Percentiles rank a stretch among this genome's conserved stretches.
phyloP scores from a whole-genome alignment of 2,888 invertebrate genomes.

The Cantharis lateralis region DNA sequence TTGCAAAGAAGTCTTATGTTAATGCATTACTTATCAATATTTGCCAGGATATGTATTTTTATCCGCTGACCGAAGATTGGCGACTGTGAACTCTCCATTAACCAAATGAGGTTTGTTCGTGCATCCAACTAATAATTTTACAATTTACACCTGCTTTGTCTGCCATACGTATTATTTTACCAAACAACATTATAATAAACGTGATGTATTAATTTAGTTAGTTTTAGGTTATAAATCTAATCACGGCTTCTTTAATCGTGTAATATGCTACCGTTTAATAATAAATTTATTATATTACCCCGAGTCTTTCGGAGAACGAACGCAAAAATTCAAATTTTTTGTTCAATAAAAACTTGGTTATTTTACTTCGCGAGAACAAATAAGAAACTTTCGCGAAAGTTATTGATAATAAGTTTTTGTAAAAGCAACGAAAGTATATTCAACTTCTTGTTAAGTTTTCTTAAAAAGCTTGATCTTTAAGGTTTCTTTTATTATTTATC shows the following conservation, averaged over 20 bases:
- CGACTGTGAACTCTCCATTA: conserved; percentile 16
- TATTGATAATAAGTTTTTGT: not conserved
- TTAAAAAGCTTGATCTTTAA: not conserved
- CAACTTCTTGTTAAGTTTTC: not conserved
- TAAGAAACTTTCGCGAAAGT: not conserved
- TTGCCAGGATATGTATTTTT: conserved; percentile 30
- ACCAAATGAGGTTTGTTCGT: conserved; percentile 21
- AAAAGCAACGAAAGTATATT: not conserved
- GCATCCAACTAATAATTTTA: conserved; percentile 20
- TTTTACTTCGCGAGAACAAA: not conserved
- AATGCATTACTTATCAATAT: conserved; percentile 28
- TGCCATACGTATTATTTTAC: not conserved
- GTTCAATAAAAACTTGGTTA: not conserved
- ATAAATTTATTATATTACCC: not conserved
- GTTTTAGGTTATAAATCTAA: conserved; percentile 4
- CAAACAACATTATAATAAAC: not conserved
- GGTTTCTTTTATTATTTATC: not conserved
- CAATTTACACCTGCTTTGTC: conserved; percentile 21
- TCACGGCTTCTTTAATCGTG: not conserved
- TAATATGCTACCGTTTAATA: not conserved
- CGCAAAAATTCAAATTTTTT: not conserved
- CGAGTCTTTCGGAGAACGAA: not conserved
- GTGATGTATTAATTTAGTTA: conserved; percentile 16
- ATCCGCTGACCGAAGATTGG: conserved; percentile 25
- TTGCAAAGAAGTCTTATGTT: conserved; percentile 2